A percentile compares a stretch with the other conserved stretches of the same genome.
phyloP scores from a whole-genome alignment of 2,113 vertebrate species.

The Caranx melampygus region DNA sequence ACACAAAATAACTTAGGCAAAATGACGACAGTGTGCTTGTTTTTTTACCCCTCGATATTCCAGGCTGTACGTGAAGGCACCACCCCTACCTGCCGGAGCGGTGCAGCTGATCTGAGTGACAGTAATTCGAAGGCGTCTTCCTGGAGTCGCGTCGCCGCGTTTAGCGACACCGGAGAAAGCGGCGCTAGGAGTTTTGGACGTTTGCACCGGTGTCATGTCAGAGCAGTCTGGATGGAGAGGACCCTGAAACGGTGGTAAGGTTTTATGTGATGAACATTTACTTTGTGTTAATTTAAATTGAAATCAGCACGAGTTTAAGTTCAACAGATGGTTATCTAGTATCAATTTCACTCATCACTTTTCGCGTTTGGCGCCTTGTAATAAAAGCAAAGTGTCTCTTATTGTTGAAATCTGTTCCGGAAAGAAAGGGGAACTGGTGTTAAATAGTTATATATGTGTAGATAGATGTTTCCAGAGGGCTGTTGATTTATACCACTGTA shows the following conservation, averaged over 20 bases:
- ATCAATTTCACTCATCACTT: neutral
- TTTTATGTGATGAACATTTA: neutral
- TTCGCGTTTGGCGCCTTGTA: neutral
- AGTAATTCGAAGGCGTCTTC: conserved; percentile 38
- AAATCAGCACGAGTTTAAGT: neutral
- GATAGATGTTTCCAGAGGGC: neutral
- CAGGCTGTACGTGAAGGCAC: conserved; percentile 2
- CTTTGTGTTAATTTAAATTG: neutral
- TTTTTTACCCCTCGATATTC: neutral
- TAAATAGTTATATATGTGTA: no score
- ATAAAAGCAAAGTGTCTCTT: neutral
- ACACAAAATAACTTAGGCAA: neutral
- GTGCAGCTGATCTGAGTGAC: conserved; percentile 60
- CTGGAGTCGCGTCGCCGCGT: fast-evolving
- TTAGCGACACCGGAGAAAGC: neutral
- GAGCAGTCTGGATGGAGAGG: conserved; percentile 45
- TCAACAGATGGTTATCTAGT: neutral
- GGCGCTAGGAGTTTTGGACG: fast-evolving
- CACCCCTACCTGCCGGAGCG: conserved; percentile 32
- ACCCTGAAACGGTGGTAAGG: conserved; percentile 29
- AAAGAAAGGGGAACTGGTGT: neutral
- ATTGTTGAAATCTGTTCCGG: neutral
- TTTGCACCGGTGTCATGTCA: neutral
- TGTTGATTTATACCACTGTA: neutral
- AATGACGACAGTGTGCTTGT: no score